These are phyloP conservation scores for Rhinogobius similis DNA, from an alignment of 2,113 vertebrate genomes.

Conservation along the genomic window DNA sequence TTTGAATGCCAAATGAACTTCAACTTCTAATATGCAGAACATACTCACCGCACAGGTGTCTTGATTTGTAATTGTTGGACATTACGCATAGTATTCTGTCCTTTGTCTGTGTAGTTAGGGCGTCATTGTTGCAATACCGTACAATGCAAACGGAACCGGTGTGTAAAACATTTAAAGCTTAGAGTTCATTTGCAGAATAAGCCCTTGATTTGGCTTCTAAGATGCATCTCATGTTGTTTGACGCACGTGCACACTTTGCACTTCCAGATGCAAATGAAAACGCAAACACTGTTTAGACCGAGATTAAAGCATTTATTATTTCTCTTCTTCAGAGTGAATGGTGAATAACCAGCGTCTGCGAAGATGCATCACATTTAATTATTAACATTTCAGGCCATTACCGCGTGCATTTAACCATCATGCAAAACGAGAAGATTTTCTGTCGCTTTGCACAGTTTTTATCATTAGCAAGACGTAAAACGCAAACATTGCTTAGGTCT, in stretches of 20 bases:
- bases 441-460: not conserved
- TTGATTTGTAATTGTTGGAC: not conserved
- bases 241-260: not conserved
- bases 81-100: not conserved
- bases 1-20: constrained; percentile 33
- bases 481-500: not conserved
- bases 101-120: not conserved
- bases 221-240: not conserved
- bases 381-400: not conserved
- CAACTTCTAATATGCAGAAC: constrained; percentile 18
- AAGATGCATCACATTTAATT: not conserved
- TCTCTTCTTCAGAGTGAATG: not conserved
- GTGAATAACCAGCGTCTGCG: not conserved
- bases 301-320: not conserved
- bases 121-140: not conserved
- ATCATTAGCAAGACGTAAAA: too few relatives aligned
- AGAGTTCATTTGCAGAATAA: not conserved
- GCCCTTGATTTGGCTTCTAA: not conserved
- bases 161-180: not conserved
- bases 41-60: not conserved
- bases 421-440: not conserved
- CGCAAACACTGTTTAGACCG: not conserved
- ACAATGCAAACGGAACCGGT: not conserved
- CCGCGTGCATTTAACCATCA: not conserved
- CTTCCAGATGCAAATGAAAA: not conserved